A percentile compares a stretch with the other conserved stretches of the same genome.
These are phyloP conservation scores for Clivina fossor DNA, from an alignment of 2,888 invertebrate species.

Conservation along the genomic window DNA sequence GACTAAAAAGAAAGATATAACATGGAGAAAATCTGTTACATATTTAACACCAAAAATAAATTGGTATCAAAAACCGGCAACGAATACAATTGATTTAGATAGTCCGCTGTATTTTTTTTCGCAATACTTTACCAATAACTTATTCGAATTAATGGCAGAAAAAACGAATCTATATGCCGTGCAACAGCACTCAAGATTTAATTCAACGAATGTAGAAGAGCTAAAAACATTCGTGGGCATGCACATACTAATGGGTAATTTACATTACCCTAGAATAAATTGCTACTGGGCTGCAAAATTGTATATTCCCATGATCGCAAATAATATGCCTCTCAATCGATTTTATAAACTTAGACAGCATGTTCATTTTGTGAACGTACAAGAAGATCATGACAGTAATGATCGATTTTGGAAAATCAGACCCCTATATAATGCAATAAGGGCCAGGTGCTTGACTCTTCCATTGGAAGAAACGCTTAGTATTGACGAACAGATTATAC, in stretches of 20 bases:
- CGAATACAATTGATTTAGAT: not conserved
- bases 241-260: conserved; percentile 40
- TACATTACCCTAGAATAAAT: conserved; percentile 38
- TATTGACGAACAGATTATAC: conserved; percentile 39
- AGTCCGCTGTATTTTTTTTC: conserved; percentile 17
- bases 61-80: not conserved
- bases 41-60: conserved; percentile 1
- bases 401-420: conserved; percentile 41
- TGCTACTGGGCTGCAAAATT: conserved; percentile 39
- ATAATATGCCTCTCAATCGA: conserved; percentile 37
- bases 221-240: conserved; percentile 39
- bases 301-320: conserved; percentile 34
- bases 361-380: conserved; percentile 39
- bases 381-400: conserved; percentile 9
- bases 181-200: not conserved
- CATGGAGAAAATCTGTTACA: conserved; percentile 1
- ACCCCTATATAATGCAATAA: conserved; percentile 37
- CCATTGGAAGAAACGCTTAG: conserved; percentile 36
- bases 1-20: conserved; percentile 2
- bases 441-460: conserved; percentile 35
- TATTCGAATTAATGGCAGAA: conserved; percentile 16
- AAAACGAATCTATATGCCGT: conserved; percentile 17
- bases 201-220: conserved; percentile 32
- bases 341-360: conserved; percentile 39
- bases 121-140: conserved; percentile 26